Percentiles rank a stretch among this genome's conserved stretches.
Evolutionary conservation across 2,797 vertebrate species (phyloP).

Genomic region (Pygocentrus nattereri): DNA sequence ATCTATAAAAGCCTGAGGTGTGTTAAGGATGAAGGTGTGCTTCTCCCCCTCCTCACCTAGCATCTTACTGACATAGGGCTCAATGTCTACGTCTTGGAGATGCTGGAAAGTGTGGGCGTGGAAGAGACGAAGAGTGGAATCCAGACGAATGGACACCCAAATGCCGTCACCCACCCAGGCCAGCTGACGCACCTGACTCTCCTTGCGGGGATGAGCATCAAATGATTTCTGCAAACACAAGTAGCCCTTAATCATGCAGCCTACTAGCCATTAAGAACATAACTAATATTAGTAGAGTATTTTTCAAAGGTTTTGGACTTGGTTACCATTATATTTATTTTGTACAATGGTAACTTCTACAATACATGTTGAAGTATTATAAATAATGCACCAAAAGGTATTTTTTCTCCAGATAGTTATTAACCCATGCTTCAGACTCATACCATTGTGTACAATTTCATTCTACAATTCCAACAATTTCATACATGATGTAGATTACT

Average conservation of each 20-base stretch:
- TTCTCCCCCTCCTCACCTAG: conserved; percentile 79
- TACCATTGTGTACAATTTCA: no score
- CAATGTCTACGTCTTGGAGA: conserved; percentile 97
- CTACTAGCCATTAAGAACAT: neutral
- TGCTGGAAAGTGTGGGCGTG: conserved; percentile 97
- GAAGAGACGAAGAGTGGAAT: conserved; percentile 94
- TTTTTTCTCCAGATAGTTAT: no score
- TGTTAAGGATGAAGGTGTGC: neutral
- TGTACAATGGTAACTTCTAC: no score
- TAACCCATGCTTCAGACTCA: no score
- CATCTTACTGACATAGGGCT: conserved; percentile 99
- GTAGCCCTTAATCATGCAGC: neutral
- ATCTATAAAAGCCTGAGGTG: neutral
- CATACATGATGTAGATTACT: no score
- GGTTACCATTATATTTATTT: neutral
- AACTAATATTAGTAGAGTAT: neutral
- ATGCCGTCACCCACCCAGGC: conserved; percentile 97
- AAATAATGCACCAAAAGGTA: no score
- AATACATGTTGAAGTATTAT: no score
- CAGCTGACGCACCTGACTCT: conserved; percentile 96
- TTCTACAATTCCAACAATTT: no score
- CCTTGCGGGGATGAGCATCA: conserved; percentile 94
- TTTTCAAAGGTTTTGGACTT: no score
- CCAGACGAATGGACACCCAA: conserved; percentile 97
- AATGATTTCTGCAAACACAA: conserved; percentile 87